Base-by-base conservation (phyloP, 64 coral and sea anemone genomes). In the Stichodactyla helianthus region DNA sequence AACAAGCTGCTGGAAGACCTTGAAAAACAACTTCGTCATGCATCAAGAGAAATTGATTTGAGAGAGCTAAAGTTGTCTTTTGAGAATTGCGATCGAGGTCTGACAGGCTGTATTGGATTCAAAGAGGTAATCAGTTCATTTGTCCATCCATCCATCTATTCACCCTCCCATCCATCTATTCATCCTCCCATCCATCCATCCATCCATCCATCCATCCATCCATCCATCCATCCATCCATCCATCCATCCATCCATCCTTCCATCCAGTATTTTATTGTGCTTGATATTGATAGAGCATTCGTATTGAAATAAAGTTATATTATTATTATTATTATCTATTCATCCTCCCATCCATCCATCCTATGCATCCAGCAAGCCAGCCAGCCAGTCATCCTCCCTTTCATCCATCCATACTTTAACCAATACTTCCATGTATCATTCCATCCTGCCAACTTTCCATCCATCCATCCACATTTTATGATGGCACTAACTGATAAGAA, bases 81-180 rank as follows among this genome's bases (percentile, higher is more conserved):
- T 87, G 83, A 90, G 55, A 84, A 93, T 83, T 93, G 79, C 55
- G 92, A 93, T 53, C 79, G 57, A 57, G 92, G 84, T 19, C 65
- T 71, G 26, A 90, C 77, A 83, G 88, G 84, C 2, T 53, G 82
- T 27, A 87, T 90, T 76, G 88, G 88, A 6, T 68, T 74, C 51
- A 89, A 86, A 89, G 92, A 90, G 88, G 88, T 93, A 26, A 62
- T 68, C 10, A 12, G 9, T 15, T 53, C 14, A 82, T 18, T 11
- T 19, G 7, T 54, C 20, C 44, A 9, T 77, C 7, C 8, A 11
- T 77, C 44, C 35, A 44, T 44, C 35, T 44, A 44, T 44, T 44
- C 35, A 44, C 35, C 35, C 35, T 44, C 35, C 35, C 35, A 15
- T 60, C 18, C 14, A 60, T 60, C 18, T 3, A 15, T 60, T 10